Base-by-base conservation (phyloP, 1,140 invertebrate species). In the fruit fly (Drosophila melanogaster) region DNA sequence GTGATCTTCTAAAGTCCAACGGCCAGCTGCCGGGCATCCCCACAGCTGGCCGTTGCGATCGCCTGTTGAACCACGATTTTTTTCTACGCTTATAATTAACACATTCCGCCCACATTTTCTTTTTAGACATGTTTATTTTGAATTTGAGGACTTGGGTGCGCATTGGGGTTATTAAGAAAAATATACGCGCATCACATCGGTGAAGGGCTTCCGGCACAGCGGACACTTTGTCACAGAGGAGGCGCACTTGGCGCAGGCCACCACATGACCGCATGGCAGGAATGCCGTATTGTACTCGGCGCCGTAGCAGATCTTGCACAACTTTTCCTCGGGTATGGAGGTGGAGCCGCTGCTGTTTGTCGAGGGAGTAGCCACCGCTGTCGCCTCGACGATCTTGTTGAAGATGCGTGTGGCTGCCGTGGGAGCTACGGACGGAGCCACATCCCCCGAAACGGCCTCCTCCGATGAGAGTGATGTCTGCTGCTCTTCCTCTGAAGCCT, bases 211-310 rank as follows among this genome's bases (percentile, higher is more conserved):
- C 64, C 97, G 94, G 93, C 98, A 98, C 58, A 98, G 94, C 24
- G 97, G 96, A 92, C 97, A 99, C 57, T 94, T 95, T 61, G 93
- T 94, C 51, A 97, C 93, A 40, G 94, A 94, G 3, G 95, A 93
- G 11, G 97, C 96, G 93, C 98, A 99, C 67, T 96, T 95, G 14
- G 95, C 94, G 93, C 98, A 99, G 11, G 97, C 95, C 14, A 98
- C 95, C 69, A 98, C 95, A 93, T 98, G 98, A 47, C 97, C 96
- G 93, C 94, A 94, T 24, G 94, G 98, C 79, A 98, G 93, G 93
- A 98, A 98, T 66, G 97, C 95, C 47, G 97, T 95, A 77, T 96
- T 96, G 69, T 97, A 94, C 92, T 97, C 96, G 79, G 95, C 95
- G 62, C 94, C 95, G 92, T 96, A 97, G 92, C 94, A 94, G 59